Evolutionary conservation across 2,113 vertebrate species (phyloP).

Genomic region (Stigmatopora argus): DNA sequence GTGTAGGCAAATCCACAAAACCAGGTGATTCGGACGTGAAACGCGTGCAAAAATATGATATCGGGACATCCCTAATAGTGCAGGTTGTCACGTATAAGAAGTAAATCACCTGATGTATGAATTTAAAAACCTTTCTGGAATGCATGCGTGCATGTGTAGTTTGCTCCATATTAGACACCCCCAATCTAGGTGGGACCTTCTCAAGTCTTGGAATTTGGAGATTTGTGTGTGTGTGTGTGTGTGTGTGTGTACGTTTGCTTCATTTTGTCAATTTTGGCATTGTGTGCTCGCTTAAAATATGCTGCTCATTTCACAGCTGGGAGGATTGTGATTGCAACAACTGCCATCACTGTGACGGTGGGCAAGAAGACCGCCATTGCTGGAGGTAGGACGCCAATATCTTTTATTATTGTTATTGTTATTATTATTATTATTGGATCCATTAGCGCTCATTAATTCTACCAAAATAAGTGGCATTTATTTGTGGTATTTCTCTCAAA

Average conservation of each 20-base stretch:
- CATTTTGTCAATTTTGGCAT: background rate
- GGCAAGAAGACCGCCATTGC: conserved; percentile 84
- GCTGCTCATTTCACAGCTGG: conserved; percentile 66
- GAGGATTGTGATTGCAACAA: conserved; percentile 77
- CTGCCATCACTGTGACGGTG: conserved; percentile 78
- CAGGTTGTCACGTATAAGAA: background rate
- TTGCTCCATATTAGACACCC: background rate
- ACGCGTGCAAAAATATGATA: no score
- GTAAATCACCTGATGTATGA: no score
- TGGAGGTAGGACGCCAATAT: conserved; percentile 74
- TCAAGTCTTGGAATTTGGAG: background rate
- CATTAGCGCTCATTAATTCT: no score
- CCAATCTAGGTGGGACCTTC: background rate
- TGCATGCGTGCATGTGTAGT: conserved; percentile 5
- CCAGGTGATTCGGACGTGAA: no score
- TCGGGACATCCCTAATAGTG: no score
- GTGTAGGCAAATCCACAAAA: no score
- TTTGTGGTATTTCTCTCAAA: no score
- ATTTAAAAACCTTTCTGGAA: background rate
- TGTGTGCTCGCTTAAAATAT: background rate
- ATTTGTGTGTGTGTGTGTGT: background rate
- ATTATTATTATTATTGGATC: no score
- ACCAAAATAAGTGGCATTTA: no score
- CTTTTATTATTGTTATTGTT: background rate
- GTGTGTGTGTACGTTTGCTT: background rate